These are phyloP conservation scores for Rissa tridactyla DNA, from an alignment of 2,113 vertebrate species.

Conservation along the genomic window DNA sequence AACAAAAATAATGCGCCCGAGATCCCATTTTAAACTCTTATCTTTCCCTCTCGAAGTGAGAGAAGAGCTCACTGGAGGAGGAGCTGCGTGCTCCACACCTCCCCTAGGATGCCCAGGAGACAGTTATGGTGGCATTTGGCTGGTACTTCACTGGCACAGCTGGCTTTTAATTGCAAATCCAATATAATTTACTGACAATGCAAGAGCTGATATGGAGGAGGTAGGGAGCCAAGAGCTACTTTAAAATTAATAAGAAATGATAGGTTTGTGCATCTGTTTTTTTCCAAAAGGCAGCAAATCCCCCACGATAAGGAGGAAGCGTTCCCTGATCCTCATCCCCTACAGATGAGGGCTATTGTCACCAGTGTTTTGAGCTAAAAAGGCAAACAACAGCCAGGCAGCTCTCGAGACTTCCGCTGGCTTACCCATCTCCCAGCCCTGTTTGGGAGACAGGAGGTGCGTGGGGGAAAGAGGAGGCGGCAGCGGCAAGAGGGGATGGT, in stretches of 20 bases:
- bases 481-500: background rate
- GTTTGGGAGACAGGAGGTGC: background rate
- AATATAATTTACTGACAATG: slow-evolving; percentile 46
- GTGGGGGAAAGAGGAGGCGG: rapidly evolving
- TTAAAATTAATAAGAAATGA: slow-evolving; percentile 56
- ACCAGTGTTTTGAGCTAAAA: background rate
- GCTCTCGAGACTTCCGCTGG: background rate
- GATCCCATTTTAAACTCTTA: slow-evolving; percentile 26
- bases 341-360: background rate
- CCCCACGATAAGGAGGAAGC: rapidly evolving
- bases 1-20: background rate
- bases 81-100: background rate
- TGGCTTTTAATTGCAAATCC: slow-evolving; percentile 64
- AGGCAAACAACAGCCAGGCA: background rate
- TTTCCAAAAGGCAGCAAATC: background rate
- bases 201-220: background rate
- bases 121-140: slow-evolving; percentile 39
- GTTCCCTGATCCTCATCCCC: background rate
- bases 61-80: slow-evolving; percentile 18
- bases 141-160: slow-evolving; percentile 52
- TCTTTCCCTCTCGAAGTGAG: background rate
- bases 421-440: background rate
- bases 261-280: background rate
- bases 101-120: slow-evolving; percentile 16
- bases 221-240: slow-evolving; percentile 23